Base-by-base conservation (phyloP, 2,797 vertebrate genomes). In the Oryzias sinensis region DNA sequence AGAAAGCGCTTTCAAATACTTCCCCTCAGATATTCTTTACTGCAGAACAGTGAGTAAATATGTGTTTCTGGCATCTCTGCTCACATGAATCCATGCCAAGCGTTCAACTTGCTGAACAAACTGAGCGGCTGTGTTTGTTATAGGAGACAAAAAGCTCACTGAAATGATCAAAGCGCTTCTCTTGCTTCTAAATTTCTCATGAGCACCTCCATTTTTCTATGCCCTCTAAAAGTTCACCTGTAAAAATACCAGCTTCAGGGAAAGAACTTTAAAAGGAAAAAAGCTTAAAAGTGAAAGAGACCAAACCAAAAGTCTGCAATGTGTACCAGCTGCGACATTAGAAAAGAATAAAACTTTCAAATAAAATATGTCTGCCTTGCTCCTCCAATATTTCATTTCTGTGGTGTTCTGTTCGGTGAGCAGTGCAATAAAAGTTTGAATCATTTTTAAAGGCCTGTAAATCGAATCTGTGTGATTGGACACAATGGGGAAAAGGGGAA, bases 401-500 rank as follows among this genome's bases (percentile, higher is more conserved):
- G 51, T 11, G 50, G 49, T 50, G 74, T 63, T 82, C 72, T 81
- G 83, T 78, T 86, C 83, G 65, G 61, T 76, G 81, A 81, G 70
- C 71, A 74, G 66, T 61, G 73, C 78, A 85, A 81, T 87, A 88
- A 85, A 89, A 76, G 82, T 87, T 83, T 82, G 81, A 79, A 81
- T 84, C 81, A 81, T 83, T 87, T 88, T 84, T 83, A 88, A 87
- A 87, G 79, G 77, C 81, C 82, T 72, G 74, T 85, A 90, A 89
- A 88, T 90, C 60, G 76, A 87, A 90, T 86, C 82, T 83, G 81
- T 81, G 81, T 64, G 85, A 82, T 86, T 85, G 86, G 79, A 83
- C 80, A 86, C 83, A 80, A 85, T 88, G 68, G 80, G 70, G 68
- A 75, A 78, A 84, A 80, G 59, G 76, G 67, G 77, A 83, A 79